Percentiles rank a stretch among this genome's conserved stretches.
Conservation (phyloP, 2,797 vertebrate species). For the Channa striata region DNA sequence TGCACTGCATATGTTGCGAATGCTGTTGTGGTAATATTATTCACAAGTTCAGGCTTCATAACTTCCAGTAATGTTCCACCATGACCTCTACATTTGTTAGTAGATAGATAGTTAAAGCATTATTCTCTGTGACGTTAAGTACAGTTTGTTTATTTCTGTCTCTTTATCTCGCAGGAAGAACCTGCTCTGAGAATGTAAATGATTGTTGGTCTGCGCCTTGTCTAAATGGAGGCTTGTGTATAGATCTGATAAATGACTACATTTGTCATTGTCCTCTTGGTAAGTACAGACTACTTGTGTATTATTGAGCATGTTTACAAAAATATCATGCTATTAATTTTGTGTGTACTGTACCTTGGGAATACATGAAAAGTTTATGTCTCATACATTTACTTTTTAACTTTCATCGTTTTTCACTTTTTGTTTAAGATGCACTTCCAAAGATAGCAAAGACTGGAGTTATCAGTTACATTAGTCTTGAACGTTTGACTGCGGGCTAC, state of each 20-base stretch:
- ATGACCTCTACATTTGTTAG: slow-evolving; percentile 14
- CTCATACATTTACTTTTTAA: slow-evolving; percentile 33
- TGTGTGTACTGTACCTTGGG: slow-evolving; percentile 21
- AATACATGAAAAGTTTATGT: slow-evolving; percentile 33
- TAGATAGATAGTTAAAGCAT: slow-evolving; percentile 8
- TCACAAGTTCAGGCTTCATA: slow-evolving; percentile 1
- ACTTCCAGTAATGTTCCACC: slow-evolving; percentile 3
- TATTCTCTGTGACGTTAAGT: slow-evolving; percentile 29
- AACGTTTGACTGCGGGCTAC: slow-evolving; percentile 15
- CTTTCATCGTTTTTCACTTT: slow-evolving; percentile 25
- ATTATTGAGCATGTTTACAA: slow-evolving; percentile 64
- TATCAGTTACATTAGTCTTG: slow-evolving; percentile 7
- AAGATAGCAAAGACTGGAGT: slow-evolving; percentile 21
- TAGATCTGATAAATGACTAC: slow-evolving; percentile 82
- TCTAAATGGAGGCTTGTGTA: slow-evolving; percentile 85
- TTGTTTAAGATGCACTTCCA: slow-evolving; percentile 17
- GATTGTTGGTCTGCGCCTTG: slow-evolving; percentile 84
- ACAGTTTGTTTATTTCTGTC: slow-evolving; percentile 47
- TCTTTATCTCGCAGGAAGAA: slow-evolving; percentile 77
- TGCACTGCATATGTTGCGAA: slow-evolving; percentile 20
- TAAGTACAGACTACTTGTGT: slow-evolving; percentile 72
- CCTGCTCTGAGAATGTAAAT: slow-evolving; percentile 76
- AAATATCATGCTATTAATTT: slow-evolving; percentile 63
- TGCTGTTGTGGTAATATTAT: slow-evolving; percentile 1
- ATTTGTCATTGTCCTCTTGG: slow-evolving; percentile 84